Evolutionary conservation across 2,113 vertebrate species (phyloP), one percentile per base, ranked within the genome.

Genomic region (Accipiter cooperii): DNA sequence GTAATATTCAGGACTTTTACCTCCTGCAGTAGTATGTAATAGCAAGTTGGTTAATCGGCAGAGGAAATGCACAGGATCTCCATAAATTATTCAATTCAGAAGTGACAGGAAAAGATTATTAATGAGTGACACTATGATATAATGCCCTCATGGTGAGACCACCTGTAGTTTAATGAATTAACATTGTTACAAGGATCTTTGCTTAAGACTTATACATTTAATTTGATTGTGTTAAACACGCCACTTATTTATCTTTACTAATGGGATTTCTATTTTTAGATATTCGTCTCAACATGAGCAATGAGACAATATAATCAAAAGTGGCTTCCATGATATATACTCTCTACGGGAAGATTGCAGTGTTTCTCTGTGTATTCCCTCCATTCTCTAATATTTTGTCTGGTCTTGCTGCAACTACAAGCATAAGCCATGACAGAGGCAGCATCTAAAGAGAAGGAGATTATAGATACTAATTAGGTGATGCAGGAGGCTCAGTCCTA

Each of bases 191-290:
- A 47, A 83, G 82, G n/a, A 77, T 90, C 58, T 89, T 93, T 95
- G 44, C 84, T 83, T 69, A 63, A 90, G 84, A 89, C 25, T 97
- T 81, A 70, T 24, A 88, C 38, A 74, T 90, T 85, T 90, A 87
- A 95, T 97, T 92, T 95, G 29, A 51, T 60, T 91, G 57, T 74
- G 75, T 78, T 88, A 94, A 93, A 90, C 24, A 8, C 74, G 71
- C n/a, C 68, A 83, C 36, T 94, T 97, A 87, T 87, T 95, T 96
- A 44, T 66, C 79, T 78, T 93, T 89, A 91, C 71, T 97, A 96
- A 97, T 93, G 22, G 36, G 75, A 78, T 84, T 96, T 84, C 94
- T 96, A 96, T 84, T 97, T 96, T 95, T 95, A 91, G 71, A 10
- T 64, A 76, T 18, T n/a, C 51, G n/a, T 86, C 89, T 85, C 84